Evolutionary conservation across 1,140 invertebrate species (phyloP).

Genomic region (Coelopa frigida): DNA sequence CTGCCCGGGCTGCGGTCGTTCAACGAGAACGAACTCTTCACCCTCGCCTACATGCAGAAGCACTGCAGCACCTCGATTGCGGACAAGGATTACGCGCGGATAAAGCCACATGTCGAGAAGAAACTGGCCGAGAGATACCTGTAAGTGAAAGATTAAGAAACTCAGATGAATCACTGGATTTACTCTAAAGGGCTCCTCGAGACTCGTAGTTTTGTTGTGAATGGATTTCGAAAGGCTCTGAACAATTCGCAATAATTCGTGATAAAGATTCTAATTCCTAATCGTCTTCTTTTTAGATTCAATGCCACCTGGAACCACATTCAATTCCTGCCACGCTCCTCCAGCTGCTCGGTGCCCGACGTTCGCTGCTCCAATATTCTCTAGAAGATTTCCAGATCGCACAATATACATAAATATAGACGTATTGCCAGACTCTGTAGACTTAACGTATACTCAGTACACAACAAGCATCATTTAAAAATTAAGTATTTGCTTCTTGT

Average conservation of each 20-base stretch:
- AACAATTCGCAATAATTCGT: not conserved
- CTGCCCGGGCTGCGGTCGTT: slow-evolving; percentile 33
- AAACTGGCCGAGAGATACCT: slow-evolving; percentile 35
- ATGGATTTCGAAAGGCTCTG: not conserved
- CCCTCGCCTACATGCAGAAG: slow-evolving; percentile 39
- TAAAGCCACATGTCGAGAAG: slow-evolving; percentile 39
- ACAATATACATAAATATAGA: too few relatives aligned
- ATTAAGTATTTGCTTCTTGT: too few relatives aligned
- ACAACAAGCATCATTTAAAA: too few relatives aligned
- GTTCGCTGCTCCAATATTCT: slow-evolving; percentile 35
- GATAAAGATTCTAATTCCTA: too few relatives aligned
- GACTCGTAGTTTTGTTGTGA: not conserved
- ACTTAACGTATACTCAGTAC: too few relatives aligned
- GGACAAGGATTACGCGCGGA: slow-evolving; percentile 39
- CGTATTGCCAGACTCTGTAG: too few relatives aligned
- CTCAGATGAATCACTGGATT: not conserved
- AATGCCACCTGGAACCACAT: slow-evolving; percentile 43
- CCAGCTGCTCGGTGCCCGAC: slow-evolving; percentile 30
- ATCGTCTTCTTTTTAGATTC: slow-evolving; percentile 24
- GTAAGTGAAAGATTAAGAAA: slow-evolving; percentile 21
- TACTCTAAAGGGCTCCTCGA: not conserved
- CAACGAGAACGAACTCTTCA: slow-evolving; percentile 41
- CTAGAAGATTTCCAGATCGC: too few relatives aligned
- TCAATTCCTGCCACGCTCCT: slow-evolving; percentile 36
- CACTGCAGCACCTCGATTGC: slow-evolving; percentile 38